phyloP scores from a whole-genome alignment of 2,113 vertebrate species.

The Oriolus oriolus region DNA sequence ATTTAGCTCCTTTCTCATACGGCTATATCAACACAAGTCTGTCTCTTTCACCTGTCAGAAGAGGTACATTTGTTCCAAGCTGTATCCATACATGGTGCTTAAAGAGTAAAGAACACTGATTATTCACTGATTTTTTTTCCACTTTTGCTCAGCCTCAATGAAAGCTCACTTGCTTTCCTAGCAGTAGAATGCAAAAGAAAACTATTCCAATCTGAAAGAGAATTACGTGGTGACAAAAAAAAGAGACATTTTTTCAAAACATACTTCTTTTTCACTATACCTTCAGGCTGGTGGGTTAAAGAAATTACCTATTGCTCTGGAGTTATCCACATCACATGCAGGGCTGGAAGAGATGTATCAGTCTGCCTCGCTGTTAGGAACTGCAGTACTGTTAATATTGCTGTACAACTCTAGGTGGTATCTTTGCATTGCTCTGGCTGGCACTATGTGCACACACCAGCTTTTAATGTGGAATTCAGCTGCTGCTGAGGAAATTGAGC shows the following conservation, averaged over 20 bases:
- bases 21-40: not conserved
- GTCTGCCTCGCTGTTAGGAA: not conserved
- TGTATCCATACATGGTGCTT: not conserved
- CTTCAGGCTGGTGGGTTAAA: not conserved
- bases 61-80: not conserved
- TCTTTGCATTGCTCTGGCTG: not conserved
- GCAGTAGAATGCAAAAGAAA: not conserved
- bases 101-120: not conserved
- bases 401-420: not conserved
- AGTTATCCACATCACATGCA: not conserved
- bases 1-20: constrained; percentile 33
- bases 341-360: not conserved
- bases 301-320: not conserved
- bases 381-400: not conserved
- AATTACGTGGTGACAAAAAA: not conserved
- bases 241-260: not conserved
- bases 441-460: not conserved
- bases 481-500: not conserved
- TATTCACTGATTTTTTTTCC: not conserved
- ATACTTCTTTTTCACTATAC: not conserved
- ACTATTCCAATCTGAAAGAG: not conserved
- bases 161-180: not conserved
- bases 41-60: not conserved
- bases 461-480: not conserved
- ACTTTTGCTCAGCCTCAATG: not conserved